Evolutionary conservation across 2,797 vertebrate species (phyloP), one percentile per base, ranked within the genome.

Genomic region (Saxicola maurus): DNA sequence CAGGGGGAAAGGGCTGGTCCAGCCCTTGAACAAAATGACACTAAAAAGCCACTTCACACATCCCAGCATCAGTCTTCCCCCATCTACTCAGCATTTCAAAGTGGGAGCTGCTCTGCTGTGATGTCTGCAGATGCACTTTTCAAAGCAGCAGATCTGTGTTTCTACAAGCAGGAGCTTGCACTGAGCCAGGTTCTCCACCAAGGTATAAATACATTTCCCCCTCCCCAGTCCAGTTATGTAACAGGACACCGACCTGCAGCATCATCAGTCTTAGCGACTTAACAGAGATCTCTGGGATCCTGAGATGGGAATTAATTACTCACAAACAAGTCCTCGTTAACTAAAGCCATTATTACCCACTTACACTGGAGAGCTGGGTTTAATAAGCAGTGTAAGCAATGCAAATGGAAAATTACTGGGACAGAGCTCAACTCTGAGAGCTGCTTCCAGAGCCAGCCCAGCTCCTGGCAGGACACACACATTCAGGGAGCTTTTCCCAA

Each of bases 261-360:
- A 61, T 1, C 56, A 19, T 2, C 48, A 28, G 11, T 7, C 59
- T 21, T 9, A n/a, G 21, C 0, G 1, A 31, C 17, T 37, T 33
- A 25, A 20, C 31, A 23, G 43, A 52, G 49, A 53, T 35, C 68
- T 45, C 23, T 4, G 28, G 30, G 42, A 33, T 20, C 52, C 18
- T 38, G 53, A 64, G 65, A 84, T 8, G 60, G 71, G 59, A 24
- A 69, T n/a, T 68, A 68, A 64, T 57, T 51, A 67, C 31, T 33
- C 61, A 43, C 71, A 62, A 53, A 20, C 7, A 40, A 65, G 43
- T 3, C 43, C 48, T 45, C 1, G 4, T 15, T 68, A 60, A 33
- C 57, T 31, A 68, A 91, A 74, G 8, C 35, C 43, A n/a, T 19
- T 57, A 43, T 76, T 67, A 35, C 15, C 10, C 12, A 27, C 49